These are phyloP conservation scores for Spinibarbus caldwelli DNA, from an alignment of 2,797 vertebrate genomes.

Conservation along the genomic window DNA sequence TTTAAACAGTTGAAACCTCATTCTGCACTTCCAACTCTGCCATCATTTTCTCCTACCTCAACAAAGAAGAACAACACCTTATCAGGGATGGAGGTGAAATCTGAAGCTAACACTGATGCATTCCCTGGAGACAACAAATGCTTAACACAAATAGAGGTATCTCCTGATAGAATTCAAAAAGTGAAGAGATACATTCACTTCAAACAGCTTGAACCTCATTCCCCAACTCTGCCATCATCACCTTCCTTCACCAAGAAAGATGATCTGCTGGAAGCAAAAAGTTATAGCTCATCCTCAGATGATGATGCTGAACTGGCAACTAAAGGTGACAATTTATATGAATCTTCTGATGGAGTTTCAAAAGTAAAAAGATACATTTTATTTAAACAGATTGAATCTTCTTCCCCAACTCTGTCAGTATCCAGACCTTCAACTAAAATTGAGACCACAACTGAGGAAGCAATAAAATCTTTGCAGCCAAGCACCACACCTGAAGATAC, in stretches of 20 bases:
- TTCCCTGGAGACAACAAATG: not conserved
- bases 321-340: not conserved
- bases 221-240: not conserved
- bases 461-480: not conserved
- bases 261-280: not conserved
- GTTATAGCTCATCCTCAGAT: constrained; percentile 5
- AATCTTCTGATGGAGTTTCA: constrained; percentile 7
- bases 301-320: not conserved
- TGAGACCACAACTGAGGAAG: not conserved
- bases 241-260: constrained; percentile 10
- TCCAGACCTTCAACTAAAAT: not conserved
- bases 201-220: not conserved
- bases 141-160: constrained; percentile 4
- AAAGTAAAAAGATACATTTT: constrained; percentile 38
- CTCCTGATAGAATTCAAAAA: constrained; percentile 41
- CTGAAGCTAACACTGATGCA: constrained; percentile 11
- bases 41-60: not conserved
- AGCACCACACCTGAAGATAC: not conserved
- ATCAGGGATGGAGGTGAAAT: not conserved
- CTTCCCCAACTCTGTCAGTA: not conserved
- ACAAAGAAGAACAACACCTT: not conserved
- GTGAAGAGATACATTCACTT: constrained; percentile 50
- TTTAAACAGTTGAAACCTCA: constrained; percentile 42
- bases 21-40: not conserved
- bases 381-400: constrained; percentile 23